phyloP scores from a whole-genome alignment of 2,113 vertebrate species.

The Podocnemis expansa region DNA sequence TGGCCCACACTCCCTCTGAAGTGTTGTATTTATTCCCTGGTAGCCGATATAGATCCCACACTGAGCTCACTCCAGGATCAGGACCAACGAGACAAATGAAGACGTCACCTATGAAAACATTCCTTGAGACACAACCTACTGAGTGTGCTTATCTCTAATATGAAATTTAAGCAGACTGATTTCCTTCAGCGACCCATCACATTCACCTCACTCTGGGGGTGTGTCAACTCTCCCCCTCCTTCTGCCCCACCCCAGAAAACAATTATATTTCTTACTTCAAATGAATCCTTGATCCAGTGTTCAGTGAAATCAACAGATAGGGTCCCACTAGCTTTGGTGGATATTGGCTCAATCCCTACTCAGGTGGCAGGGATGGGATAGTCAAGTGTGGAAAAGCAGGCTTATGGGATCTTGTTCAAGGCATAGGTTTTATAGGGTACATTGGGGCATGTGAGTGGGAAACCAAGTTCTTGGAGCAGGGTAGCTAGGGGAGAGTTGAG shows the following conservation, averaged over 20 bases:
- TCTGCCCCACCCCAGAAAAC: background rate
- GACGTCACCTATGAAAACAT: background rate
- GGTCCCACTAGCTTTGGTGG: background rate
- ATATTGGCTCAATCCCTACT: background rate
- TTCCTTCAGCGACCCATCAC: background rate
- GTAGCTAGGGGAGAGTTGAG: background rate
- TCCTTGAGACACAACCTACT: background rate
- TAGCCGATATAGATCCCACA: background rate
- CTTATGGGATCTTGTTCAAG: background rate
- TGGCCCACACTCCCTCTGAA: background rate
- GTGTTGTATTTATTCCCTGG: background rate
- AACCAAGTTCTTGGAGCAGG: background rate
- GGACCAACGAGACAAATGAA: background rate
- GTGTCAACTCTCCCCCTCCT: background rate
- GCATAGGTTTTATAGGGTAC: background rate
- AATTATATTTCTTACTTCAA: background rate
- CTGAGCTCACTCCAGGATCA: background rate
- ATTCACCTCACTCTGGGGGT: background rate
- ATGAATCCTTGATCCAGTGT: background rate
- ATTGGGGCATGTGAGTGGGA: background rate
- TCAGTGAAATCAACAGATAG: background rate
- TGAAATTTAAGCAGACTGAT: background rate
- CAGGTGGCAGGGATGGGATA: background rate
- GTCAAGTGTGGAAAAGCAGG: background rate
- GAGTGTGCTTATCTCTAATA: background rate